Conservation (phyloP, 2,888 invertebrate species). For the Aplocera efformata region DNA sequence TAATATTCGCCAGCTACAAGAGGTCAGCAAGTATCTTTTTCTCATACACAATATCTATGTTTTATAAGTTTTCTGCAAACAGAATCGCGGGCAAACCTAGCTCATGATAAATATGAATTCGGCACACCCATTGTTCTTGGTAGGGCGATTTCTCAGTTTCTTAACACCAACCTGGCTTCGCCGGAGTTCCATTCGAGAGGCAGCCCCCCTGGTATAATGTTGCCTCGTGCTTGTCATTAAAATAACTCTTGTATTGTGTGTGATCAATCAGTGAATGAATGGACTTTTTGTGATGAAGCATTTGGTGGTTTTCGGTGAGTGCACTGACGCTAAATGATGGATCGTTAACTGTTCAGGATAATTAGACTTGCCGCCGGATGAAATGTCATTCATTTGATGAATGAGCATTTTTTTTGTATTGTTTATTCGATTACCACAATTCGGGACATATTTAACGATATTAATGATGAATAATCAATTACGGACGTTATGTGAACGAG, state of each 20-base stretch:
- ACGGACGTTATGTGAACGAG: no score
- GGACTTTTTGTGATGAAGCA: slow-evolving; percentile 36
- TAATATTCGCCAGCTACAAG: no score
- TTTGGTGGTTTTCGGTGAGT: slow-evolving; percentile 37
- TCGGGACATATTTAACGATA: no score
- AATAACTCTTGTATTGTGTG: slow-evolving; percentile 10
- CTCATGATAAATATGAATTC: slow-evolving; percentile 20
- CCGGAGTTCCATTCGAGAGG: slow-evolving; percentile 20
- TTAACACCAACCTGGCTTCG: slow-evolving; percentile 22
- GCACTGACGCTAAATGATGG: no score
- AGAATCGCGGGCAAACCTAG: slow-evolving; percentile 1
- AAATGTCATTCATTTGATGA: no score
- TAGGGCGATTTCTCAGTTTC: slow-evolving; percentile 24
- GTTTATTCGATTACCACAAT: no score
- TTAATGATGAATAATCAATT: no score
- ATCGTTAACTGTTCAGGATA: no score
- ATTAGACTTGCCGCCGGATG: no score
- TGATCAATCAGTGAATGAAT: slow-evolving; percentile 32
- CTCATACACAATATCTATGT: neutral
- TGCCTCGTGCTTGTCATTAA: slow-evolving; percentile 8
- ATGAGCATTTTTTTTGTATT: no score
- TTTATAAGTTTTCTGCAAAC: neutral
- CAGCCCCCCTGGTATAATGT: slow-evolving; percentile 20
- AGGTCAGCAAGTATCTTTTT: no score
- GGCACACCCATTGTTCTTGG: slow-evolving; percentile 24